A percentile compares a stretch with the other conserved stretches of the same genome.
Conservation (phyloP, 2,797 vertebrate species). For the Lithobates sylvaticus region DNA sequence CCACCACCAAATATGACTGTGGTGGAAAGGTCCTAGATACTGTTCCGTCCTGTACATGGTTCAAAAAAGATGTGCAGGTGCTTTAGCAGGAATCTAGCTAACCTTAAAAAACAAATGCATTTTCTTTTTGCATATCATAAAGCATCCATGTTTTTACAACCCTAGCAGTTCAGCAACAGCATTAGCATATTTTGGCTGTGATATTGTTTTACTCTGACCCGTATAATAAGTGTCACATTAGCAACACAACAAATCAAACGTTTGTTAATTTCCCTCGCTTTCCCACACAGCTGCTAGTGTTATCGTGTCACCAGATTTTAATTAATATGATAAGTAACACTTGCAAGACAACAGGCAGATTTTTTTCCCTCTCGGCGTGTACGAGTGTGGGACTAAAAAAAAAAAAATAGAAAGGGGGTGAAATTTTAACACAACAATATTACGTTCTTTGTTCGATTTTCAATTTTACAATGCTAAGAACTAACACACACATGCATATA, state of each 20-base stretch:
- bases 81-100: slow-evolving; percentile 32
- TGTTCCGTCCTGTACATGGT: neutral
- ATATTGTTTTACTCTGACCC: slow-evolving; percentile 99
- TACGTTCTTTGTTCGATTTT: slow-evolving; percentile 12
- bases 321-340: slow-evolving; percentile 99
- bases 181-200: slow-evolving; percentile 92
- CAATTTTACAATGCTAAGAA: neutral
- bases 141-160: slow-evolving; percentile 81
- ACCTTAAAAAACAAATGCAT: slow-evolving; percentile 47
- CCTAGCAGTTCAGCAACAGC: slow-evolving; percentile 80
- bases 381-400: slow-evolving; percentile 77
- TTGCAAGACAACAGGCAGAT: slow-evolving; percentile 91
- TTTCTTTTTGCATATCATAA: slow-evolving; percentile 77
- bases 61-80: slow-evolving; percentile 35
- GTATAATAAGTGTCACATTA: slow-evolving; percentile 99
- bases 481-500: neutral
- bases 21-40: slow-evolving; percentile 8
- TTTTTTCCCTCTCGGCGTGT: slow-evolving; percentile 80
- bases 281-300: slow-evolving; percentile 93
- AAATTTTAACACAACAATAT: slow-evolving; percentile 24
- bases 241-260: slow-evolving; percentile 99
- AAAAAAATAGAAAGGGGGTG: slow-evolving; percentile 63
- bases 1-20: neutral
- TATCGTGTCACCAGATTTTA: slow-evolving; percentile 97
- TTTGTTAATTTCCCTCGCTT: slow-evolving; percentile 94